Base-by-base conservation (phyloP, 2,888 invertebrate genomes). In the Tetranychus piercei region DNA sequence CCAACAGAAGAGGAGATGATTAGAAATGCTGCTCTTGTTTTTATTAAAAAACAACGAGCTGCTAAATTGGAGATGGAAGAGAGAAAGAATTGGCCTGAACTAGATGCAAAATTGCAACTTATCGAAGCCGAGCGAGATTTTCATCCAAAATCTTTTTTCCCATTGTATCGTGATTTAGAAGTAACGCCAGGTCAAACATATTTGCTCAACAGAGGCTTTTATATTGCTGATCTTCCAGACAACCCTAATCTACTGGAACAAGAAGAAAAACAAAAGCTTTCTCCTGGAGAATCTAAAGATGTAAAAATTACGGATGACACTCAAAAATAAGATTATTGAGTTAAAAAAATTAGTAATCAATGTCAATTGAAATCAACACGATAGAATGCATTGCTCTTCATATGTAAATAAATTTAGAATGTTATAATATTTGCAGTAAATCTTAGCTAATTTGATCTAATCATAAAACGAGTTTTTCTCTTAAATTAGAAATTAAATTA, bases 71-170 rank as follows among this genome's bases (percentile, higher is more conserved):
- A 69, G 20, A 23, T 4, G 18, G 69, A 69, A 22, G 69, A 69
- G 34, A 20, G 69, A 11, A 69, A 69, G 20, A 69, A 69, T 69
- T 69, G 69, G 69, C 69, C 69, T 22, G 22, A 69, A 69, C 22
- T 69, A 23, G 69, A 69, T 69, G 69, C 69, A 6, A 23, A 20
- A n/a, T 69, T 69, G 69, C 18, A 34, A 20, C 20, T 11, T 6
- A 20, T 69, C 18, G 69, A 69, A 9, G 69, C 69, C 11, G 69
- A 69, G 20, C 4, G 9, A 20, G 6, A 55, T 15, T 55, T 15
- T 55, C 9, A 69, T 69, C 20, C 20, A 69, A 22, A 20, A 5
- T 23, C 20, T 11, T 11, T 20, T 4, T 69, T 20, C 11, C 69
- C 69, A 1, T 6, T 9, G 5, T 69, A 69, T 23, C 22, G 22